Conservation (phyloP, 1,140 invertebrate genomes). For the Hormaphis cornu region DNA sequence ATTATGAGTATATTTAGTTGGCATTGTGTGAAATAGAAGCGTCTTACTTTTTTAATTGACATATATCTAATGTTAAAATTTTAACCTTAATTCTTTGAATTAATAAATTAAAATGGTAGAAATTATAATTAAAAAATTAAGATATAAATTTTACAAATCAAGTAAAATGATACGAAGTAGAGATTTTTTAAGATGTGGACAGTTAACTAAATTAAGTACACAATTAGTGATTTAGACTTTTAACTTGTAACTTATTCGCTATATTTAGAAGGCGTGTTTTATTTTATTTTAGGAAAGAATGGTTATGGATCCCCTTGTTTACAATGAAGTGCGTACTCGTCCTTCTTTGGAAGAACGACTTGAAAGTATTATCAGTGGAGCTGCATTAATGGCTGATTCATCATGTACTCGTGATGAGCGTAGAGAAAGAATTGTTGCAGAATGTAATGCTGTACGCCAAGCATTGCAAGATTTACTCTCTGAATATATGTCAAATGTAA, state of each 20-base stretch:
- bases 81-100: too few relatives aligned
- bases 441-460: constrained; percentile 97
- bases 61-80: too few relatives aligned
- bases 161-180: too few relatives aligned
- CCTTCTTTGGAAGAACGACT: constrained; percentile 91
- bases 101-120: too few relatives aligned
- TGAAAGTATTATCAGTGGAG: constrained; percentile 95
- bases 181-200: too few relatives aligned
- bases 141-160: too few relatives aligned
- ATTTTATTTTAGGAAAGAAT: constrained; percentile 65
- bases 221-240: too few relatives aligned
- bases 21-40: not conserved
- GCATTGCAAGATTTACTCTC: constrained; percentile 93
- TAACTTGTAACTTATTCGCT: too few relatives aligned
- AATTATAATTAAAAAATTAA: too few relatives aligned
- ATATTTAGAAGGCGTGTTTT: not conserved
- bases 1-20: constrained; percentile 38
- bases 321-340: constrained; percentile 86
- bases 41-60: too few relatives aligned
- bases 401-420: constrained; percentile 86
- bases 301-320: constrained; percentile 91
- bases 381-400: constrained; percentile 94
- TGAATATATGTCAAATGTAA: constrained; percentile 94
- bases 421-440: constrained; percentile 89
- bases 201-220: too few relatives aligned